A percentile compares a stretch with the other conserved stretches of the same genome.
These are phyloP conservation scores for Drosophila fuyamai DNA, from an alignment of 1,140 invertebrate genomes.

Conservation along the genomic window DNA sequence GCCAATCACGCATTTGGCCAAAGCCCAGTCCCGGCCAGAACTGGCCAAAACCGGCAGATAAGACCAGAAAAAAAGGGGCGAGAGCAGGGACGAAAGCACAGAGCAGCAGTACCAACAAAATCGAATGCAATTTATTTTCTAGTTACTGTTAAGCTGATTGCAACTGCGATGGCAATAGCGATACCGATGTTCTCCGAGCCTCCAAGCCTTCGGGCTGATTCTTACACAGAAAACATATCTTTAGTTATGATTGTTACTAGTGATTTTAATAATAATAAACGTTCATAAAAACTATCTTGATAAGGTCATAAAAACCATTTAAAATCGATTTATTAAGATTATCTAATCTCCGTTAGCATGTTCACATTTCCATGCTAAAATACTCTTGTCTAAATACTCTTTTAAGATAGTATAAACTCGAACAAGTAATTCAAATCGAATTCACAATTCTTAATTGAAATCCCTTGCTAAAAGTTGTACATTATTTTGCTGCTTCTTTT, in stretches of 20 bases:
- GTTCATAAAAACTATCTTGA: too few species aligned
- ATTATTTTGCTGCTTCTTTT: background rate
- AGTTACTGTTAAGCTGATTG: slow-evolving; percentile 82
- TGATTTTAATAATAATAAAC: too few species aligned
- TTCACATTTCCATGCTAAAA: too few species aligned
- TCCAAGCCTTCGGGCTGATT: slow-evolving; percentile 10
- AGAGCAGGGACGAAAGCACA: slow-evolving; percentile 9
- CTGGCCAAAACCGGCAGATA: slow-evolving; percentile 56
- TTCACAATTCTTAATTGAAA: too few species aligned
- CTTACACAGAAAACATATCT: slow-evolving; percentile 6
- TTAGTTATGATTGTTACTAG: background rate
- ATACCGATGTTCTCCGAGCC: slow-evolving; percentile 22
- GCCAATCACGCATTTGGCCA: slow-evolving; percentile 77
- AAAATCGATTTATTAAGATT: too few species aligned
- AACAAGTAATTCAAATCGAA: too few species aligned
- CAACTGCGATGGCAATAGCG: slow-evolving; percentile 53
- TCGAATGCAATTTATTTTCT: slow-evolving; percentile 82
- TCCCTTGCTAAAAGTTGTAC: too few species aligned
- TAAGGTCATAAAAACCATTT: too few species aligned
- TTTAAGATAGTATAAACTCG: too few species aligned
- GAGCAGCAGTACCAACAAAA: slow-evolving; percentile 55
- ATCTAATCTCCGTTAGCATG: too few species aligned
- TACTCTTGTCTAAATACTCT: too few species aligned
- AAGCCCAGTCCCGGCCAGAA: slow-evolving; percentile 36
- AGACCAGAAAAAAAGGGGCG: slow-evolving; percentile 20